These are phyloP conservation scores for Lucilia cuprina DNA, from an alignment of 1,140 invertebrate species.

Conservation along the genomic window DNA sequence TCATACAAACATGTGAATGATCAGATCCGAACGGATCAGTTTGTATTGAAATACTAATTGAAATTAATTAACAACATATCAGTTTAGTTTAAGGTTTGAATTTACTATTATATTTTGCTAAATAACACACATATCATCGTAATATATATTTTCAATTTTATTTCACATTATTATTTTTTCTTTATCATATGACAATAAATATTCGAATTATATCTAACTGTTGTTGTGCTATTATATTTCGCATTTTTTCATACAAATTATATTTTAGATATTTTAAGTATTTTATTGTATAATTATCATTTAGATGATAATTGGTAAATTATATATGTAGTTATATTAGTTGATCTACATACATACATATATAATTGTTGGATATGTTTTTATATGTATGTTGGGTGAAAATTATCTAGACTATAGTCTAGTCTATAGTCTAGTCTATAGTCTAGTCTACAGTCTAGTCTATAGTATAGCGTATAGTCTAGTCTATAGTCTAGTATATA, in stretches of 20 bases:
- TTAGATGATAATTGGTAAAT: neutral
- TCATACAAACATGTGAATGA: too few species aligned
- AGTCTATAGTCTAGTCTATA: too few species aligned
- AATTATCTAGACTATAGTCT: too few species aligned
- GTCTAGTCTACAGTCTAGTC: too few species aligned
- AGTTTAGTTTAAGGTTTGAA: neutral
- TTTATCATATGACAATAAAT: neutral
- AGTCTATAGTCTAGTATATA: too few species aligned
- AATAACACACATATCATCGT: neutral
- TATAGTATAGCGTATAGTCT: too few species aligned
- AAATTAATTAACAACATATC: neutral
- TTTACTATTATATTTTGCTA: neutral
- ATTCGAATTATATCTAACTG: neutral
- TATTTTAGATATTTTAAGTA: neutral
- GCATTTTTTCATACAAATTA: neutral
- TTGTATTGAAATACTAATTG: neutral
- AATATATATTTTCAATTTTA: neutral
- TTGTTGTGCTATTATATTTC: neutral
- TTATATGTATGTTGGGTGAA: too few species aligned
- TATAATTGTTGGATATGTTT: too few species aligned
- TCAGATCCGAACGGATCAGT: too few species aligned
- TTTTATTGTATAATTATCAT: conserved; percentile 6
- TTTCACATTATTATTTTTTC: neutral
- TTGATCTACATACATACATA: too few species aligned
- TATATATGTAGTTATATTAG: neutral